A percentile compares a stretch with the other conserved stretches of the same genome.
These are phyloP conservation scores for Silurus lanzhouensis DNA, from an alignment of 2,797 vertebrate genomes.

Conservation along the genomic window DNA sequence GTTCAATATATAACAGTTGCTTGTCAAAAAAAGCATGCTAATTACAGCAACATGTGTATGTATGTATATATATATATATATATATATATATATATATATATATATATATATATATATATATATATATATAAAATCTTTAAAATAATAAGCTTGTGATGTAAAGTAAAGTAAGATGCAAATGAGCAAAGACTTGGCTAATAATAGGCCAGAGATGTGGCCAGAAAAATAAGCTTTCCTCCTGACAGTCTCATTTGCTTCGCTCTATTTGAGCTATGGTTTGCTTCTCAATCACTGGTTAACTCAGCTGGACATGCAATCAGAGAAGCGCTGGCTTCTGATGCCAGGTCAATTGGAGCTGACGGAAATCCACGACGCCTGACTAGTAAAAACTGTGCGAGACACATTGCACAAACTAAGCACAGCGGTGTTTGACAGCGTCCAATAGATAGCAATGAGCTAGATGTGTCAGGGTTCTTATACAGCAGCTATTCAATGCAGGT, in stretches of 20 bases:
- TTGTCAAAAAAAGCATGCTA: neutral
- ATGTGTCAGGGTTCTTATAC: conserved; percentile 40
- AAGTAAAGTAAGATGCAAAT: neutral
- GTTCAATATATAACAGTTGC: neutral
- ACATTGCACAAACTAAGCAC: neutral
- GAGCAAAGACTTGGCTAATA: neutral
- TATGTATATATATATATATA: too few species aligned
- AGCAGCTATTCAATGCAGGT: conserved; percentile 13
- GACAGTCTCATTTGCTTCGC: neutral
- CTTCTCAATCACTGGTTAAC: neutral
- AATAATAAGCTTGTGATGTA: neutral
- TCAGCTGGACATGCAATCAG: conserved; percentile 2
- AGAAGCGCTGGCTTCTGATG: neutral
- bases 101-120: too few species aligned
- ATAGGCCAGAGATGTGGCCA: neutral
- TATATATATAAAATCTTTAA: neutral
- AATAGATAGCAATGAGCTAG: neutral
- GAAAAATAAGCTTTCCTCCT: neutral
- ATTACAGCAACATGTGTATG: neutral
- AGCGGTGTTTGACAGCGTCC: neutral
- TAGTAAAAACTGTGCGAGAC: neutral
- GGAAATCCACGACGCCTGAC: neutral
- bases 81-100: too few species aligned
- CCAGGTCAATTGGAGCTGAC: neutral
- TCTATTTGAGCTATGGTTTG: neutral